Base-by-base conservation (phyloP, 2,888 invertebrate species). In the Eueremaeus valkanovi region DNA sequence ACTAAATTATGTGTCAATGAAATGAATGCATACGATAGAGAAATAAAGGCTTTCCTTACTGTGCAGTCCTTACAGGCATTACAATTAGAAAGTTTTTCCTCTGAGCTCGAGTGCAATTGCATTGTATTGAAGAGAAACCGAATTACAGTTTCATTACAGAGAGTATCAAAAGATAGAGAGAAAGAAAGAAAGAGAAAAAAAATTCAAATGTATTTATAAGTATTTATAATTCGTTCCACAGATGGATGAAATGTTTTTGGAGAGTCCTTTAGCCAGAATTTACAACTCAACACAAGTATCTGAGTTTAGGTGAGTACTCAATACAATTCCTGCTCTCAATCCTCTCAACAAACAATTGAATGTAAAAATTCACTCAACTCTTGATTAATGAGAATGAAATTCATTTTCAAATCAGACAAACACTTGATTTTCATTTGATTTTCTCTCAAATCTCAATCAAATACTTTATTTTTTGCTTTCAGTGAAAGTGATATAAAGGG, bases 171-270 rank as follows among this genome's bases (percentile, higher is more conserved):
- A 16, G 21, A 51, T 6, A 45, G 45, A 45, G 24, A 40, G 8
- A 40, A n/a, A n/a, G n/a, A n/a, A n/a, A n/a, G n/a, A n/a, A n/a
- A n/a, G n/a, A 21, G n/a, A 3, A 3, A 21, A 21, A 21, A 2
- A 51, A 51, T 51, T n/a, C 9, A 6, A 13, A 45, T 45, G n/a
- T 51, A 51, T 51, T 51, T 24, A 51, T 61, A 31, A 29, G 29
- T 61, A 61, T 29, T 61, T 31, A 61, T 29, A 61, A 31, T 61
- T 61, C 5, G 11, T 63, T 61, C 1, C 63, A 16, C 72, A 79
- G 79, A 24, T 78, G 40, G 77, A 78, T 31, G 76, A 78, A 13
- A 73, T 78, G 31, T 78, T 78, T 51, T 70, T 78, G 73, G 76
- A 78, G 33, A 79, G 78, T 66, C 68, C 76, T 27, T 49, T 79